Evolutionary conservation across 1,140 invertebrate species (phyloP).

Genomic region (Chironomus tepperi): DNA sequence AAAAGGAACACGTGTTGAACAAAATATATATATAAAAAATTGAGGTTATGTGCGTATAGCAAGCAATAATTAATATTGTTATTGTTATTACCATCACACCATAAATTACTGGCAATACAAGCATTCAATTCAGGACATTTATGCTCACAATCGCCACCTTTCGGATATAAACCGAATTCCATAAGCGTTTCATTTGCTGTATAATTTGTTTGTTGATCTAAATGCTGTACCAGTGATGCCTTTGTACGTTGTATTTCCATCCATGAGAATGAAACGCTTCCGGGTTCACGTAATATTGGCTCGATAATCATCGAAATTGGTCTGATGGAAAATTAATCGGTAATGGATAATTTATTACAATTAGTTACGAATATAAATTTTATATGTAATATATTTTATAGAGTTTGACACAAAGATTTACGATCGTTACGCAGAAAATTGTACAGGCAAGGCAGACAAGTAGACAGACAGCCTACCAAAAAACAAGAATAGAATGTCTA

Average conservation of each 20-base stretch:
- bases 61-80: neutral
- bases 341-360: slow-evolving; percentile 9
- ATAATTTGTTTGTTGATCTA: slow-evolving; percentile 43
- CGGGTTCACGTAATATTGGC: slow-evolving; percentile 60
- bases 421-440: slow-evolving; percentile 24
- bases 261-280: slow-evolving; percentile 59
- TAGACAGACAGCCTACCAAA: slow-evolving; percentile 19
- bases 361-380: neutral
- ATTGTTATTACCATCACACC: slow-evolving; percentile 68
- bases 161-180: slow-evolving; percentile 38
- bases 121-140: slow-evolving; percentile 83
- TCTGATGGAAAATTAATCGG: slow-evolving; percentile 18
- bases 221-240: slow-evolving; percentile 53
- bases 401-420: slow-evolving; percentile 31
- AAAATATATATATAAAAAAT: neutral
- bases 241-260: slow-evolving; percentile 59
- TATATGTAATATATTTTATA: slow-evolving; percentile 26
- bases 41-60: slow-evolving; percentile 27
- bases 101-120: slow-evolving; percentile 72
- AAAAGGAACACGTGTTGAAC: neutral
- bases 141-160: slow-evolving; percentile 52
- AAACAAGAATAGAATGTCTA: slow-evolving; percentile 29
- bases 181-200: slow-evolving; percentile 47
- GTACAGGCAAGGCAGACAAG: too few relatives aligned
- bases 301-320: slow-evolving; percentile 53